Evolutionary conservation across 2,113 vertebrate genomes (phyloP), one percentile per base, ranked within the genome.

Genomic region (Mungos mungo): DNA sequence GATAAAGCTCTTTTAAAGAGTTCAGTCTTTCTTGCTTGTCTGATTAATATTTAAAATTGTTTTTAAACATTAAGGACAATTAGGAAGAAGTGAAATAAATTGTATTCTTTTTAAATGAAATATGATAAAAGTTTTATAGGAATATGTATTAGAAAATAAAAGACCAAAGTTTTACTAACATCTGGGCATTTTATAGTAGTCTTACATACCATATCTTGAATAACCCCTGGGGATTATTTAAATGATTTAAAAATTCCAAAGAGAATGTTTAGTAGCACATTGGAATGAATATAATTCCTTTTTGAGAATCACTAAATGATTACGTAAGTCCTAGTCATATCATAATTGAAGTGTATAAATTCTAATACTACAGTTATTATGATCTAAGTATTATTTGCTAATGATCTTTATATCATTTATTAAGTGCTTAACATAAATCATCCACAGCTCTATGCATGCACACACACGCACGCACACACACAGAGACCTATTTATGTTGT

Each of bases 181-280:
- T 85, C 71, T 92, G 74, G 76, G 69, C 38, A 96, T 93, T 87
- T 93, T 90, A 90, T 92, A 84, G 27, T 60, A 82, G 8, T 72
- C 92, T 96, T 72, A 92, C 10, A 38, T 83, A 60, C 10, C 33
- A 63, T 92, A 93, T 65, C 93, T 92, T 86, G 33, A 93, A 93
- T 96, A 76, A 95, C 68, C 63, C 45, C 1, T 68, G n/a, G 21
- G 54, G 11, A 54, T 88, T 96, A 96, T 81, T 90, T 72, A 92
- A 97, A 76, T 90, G 31, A 45, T 87, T 92, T 90, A 96, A 95
- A 94, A 89, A 74, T 88, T 82, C 76, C 52, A 69, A 79, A 76
- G 71, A 90, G 77, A 93, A 86, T 60, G 21, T 89, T 87, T 68
- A 93, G 29, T 87, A 92, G 52, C 23, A 14, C 38, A 45, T 15